Evolutionary conservation across 2,888 invertebrate genomes (phyloP).

Genomic region (Rotaria socialis): DNA sequence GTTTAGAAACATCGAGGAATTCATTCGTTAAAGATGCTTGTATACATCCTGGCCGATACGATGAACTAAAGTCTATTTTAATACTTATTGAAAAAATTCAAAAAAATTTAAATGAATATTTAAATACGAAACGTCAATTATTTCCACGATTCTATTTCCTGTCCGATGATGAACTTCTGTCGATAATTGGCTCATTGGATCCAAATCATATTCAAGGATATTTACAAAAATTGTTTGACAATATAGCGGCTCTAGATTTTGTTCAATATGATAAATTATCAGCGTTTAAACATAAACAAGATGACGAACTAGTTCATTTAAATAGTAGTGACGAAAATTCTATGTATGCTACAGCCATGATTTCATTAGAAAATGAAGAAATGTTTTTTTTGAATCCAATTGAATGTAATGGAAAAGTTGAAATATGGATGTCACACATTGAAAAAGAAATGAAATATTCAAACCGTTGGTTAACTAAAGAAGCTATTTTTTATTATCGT

Average conservation of each 20-base stretch:
- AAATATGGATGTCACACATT: conserved; percentile 84
- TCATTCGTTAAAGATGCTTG: conserved; percentile 77
- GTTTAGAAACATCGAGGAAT: conserved; percentile 60
- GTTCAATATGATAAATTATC: conserved; percentile 69
- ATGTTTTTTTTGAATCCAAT: conserved; percentile 75
- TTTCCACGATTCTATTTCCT: conserved; percentile 89
- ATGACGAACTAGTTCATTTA: too few relatives aligned
- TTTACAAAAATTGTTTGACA: conserved; percentile 92
- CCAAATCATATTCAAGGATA: conserved; percentile 81
- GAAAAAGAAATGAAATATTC: conserved; percentile 77
- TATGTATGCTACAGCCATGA: conserved; percentile 71
- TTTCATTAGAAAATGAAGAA: conserved; percentile 78
- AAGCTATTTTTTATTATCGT: conserved; percentile 79
- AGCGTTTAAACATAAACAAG: conserved; percentile 50
- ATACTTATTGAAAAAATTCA: conserved; percentile 78
- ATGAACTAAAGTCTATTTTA: conserved; percentile 72
- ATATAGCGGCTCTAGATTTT: conserved; percentile 70
- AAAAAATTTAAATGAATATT: conserved; percentile 81
- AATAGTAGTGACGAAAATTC: neutral
- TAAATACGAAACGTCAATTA: conserved; percentile 78
- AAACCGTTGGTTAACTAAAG: conserved; percentile 78
- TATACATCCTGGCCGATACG: conserved; percentile 69
- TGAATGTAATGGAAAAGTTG: conserved; percentile 74
- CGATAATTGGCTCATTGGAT: conserved; percentile 79
- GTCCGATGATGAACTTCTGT: conserved; percentile 82